Base-by-base conservation (phyloP, 1,140 invertebrate genomes). In the Chironomus striatipennis region DNA sequence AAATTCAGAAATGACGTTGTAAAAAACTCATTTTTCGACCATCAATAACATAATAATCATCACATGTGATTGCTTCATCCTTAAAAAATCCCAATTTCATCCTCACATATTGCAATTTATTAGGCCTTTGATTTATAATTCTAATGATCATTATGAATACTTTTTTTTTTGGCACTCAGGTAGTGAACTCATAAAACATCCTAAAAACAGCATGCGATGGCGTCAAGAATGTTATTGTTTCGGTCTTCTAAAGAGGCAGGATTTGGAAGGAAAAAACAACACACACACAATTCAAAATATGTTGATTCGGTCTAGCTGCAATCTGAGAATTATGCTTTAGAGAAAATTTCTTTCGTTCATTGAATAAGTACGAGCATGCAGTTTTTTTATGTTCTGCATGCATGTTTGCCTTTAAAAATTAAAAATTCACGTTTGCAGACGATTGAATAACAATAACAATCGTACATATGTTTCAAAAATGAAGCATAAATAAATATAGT, bases 381-480 rank as follows among this genome's bases (percentile, higher is more conserved):
- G 47, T n/a, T 57, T 57, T 57, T 57, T 57, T 57, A 15, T 57
- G 47, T 57, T 57, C n/a, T 57, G 47, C 47, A 57, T 57, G 47
- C 47, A 57, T 57, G 47, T n/a, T 57, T 57, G 12, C 47, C 4
- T 34, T 34, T 34, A 34, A 34, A 34, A 15, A 12, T 57, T n/a
- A 15, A 57, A 57, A 57, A 57, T 57, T 57, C 12, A 57, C 47
- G 47, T 57, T 15, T 57, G 24, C 47, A 57, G 47, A 57, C 47
- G 47, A 57, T 57, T 57, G 47, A 15, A 57, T 57, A 57, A 57
- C 47, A 57, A 57, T 57, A 57, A 57, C 47, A 57, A 57, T 57
- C 24, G 47, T n/a, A n/a, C 47, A 57, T n/a, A 57, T 57, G 47
- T 57, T 57, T 57, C 12, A n/a, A 57, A 57, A 34, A 34, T 34